Conservation (phyloP, 30 jellyfish, hydroid and myxozoan genomes). For the Catostylus mosaicus region DNA sequence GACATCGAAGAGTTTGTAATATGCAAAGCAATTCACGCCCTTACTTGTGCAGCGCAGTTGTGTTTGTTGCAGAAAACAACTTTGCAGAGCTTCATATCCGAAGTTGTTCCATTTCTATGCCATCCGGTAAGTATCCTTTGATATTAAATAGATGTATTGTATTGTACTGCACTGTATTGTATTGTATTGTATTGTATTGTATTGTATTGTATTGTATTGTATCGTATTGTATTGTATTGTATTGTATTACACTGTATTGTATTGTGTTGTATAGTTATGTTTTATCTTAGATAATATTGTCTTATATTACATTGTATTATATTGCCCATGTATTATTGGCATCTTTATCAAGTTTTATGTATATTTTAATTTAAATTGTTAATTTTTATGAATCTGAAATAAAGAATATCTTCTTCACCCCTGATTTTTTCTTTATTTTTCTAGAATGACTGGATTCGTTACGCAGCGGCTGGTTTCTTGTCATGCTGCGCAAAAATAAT, state of each 20-base stretch:
- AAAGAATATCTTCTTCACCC: background rate
- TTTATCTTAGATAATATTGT: too few relatives aligned
- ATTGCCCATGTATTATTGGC: too few relatives aligned
- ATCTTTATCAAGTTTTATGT: too few relatives aligned
- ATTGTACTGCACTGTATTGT: too few relatives aligned
- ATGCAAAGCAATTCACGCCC: slow-evolving; percentile 89
- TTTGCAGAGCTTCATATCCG: slow-evolving; percentile 66
- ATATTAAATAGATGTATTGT: too few relatives aligned
- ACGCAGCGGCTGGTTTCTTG: slow-evolving; percentile 91
- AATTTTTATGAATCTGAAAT: background rate
- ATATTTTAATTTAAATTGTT: background rate
- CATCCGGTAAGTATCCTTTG: slow-evolving; percentile 84
- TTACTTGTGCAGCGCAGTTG: slow-evolving; percentile 81
- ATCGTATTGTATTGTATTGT: too few relatives aligned
- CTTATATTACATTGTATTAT: too few relatives aligned
- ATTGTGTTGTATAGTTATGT: too few relatives aligned
- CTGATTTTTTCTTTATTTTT: background rate
- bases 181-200: too few relatives aligned
- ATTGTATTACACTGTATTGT: too few relatives aligned
- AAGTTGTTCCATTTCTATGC: slow-evolving; percentile 76
- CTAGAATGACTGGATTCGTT: slow-evolving; percentile 95
- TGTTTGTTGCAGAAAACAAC: slow-evolving; percentile 91
- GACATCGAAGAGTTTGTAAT: slow-evolving; percentile 96
- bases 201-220: too few relatives aligned
- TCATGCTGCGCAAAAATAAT: slow-evolving; percentile 81